These are phyloP conservation scores for Torymus tubicola DNA, from an alignment of 2,888 invertebrate genomes.

Conservation along the genomic window DNA sequence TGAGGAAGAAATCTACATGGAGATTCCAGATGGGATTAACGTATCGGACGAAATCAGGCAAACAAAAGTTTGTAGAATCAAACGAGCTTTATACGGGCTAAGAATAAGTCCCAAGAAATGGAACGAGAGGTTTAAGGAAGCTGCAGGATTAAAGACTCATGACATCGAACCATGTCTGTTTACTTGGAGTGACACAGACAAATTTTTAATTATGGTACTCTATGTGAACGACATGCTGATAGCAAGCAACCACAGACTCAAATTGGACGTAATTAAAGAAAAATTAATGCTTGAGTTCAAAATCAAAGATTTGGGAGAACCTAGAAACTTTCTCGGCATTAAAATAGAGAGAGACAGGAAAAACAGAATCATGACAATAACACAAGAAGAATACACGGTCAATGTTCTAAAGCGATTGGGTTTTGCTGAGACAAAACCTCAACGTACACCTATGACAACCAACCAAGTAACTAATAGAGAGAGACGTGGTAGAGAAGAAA, in stretches of 20 bases:
- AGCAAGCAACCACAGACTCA: slow-evolving; percentile 3
- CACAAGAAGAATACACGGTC: background rate
- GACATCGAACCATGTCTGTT: slow-evolving; percentile 57
- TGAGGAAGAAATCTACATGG: background rate
- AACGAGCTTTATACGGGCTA: background rate
- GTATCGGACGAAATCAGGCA: too few species aligned
- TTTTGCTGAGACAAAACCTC: background rate
- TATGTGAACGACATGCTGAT: slow-evolving; percentile 51
- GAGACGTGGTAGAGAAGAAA: slow-evolving; percentile 11
- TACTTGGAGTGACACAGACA: slow-evolving; percentile 51
- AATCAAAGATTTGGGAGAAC: slow-evolving; percentile 55
- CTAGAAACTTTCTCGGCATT: slow-evolving; percentile 57
- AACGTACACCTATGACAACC: slow-evolving; percentile 48
- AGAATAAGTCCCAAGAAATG: too few species aligned
- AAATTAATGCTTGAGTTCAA: slow-evolving; percentile 54
- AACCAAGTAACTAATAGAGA: slow-evolving; percentile 38
- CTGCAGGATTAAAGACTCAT: slow-evolving; percentile 44
- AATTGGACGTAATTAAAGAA: slow-evolving; percentile 51
- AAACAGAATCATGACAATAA: background rate
- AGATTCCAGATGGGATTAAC: background rate
- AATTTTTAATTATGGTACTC: slow-evolving; percentile 48
- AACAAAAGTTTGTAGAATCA: background rate
- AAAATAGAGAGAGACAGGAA: background rate
- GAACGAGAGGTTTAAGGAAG: slow-evolving; percentile 51
- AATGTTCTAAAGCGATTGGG: slow-evolving; percentile 23